Conservation (phyloP, 2,113 vertebrate species). For the Serranochromis macrocephalus region DNA sequence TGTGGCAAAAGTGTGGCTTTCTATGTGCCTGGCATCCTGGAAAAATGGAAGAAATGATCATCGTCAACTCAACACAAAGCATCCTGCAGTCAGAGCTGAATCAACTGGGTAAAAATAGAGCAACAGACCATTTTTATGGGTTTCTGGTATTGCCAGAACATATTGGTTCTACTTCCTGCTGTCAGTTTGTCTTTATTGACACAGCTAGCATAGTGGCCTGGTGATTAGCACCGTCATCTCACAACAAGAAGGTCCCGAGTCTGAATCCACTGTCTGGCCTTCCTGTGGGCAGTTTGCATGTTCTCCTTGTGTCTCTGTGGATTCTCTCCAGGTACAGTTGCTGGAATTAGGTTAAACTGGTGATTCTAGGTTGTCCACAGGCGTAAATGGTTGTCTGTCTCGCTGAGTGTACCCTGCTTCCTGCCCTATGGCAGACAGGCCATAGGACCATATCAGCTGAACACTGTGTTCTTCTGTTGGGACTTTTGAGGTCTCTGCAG, state of each 20-base stretch:
- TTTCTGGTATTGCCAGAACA: background rate
- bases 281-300: background rate
- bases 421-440: background rate
- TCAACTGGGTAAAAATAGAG: rapidly evolving
- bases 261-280: background rate
- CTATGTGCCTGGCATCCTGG: slow-evolving; percentile 78
- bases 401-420: background rate
- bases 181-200: background rate
- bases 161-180: background rate
- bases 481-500: background rate
- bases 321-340: background rate
- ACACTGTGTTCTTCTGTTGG: background rate
- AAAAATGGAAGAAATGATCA: background rate
- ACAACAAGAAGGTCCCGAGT: background rate
- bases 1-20: slow-evolving; percentile 91
- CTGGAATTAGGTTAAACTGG: background rate
- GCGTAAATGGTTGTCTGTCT: background rate
- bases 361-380: background rate
- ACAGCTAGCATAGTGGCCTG: background rate
- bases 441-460: background rate
- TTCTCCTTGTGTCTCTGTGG: background rate
- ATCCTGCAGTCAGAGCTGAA: background rate
- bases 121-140: background rate
- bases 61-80: background rate
- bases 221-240: background rate